Evolutionary conservation across 2,888 invertebrate species (phyloP).

Genomic region (Parascotia fuliginaria): DNA sequence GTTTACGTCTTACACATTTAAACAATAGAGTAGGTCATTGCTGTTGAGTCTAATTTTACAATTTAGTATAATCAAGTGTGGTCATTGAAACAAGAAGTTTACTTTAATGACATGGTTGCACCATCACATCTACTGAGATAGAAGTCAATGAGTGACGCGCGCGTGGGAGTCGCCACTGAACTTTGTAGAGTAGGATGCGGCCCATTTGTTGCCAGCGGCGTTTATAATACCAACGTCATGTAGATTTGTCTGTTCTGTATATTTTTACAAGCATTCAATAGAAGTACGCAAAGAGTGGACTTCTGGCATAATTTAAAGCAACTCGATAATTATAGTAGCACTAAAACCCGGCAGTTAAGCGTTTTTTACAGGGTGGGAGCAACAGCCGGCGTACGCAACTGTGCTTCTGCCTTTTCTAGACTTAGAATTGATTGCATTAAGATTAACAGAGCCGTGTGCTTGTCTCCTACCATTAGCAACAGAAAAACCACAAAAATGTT

Average conservation of each 20-base stretch:
- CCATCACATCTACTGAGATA: constrained; percentile 56
- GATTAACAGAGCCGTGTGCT: too few relatives aligned
- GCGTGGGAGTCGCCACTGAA: constrained; percentile 75
- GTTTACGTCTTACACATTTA: constrained; percentile 48
- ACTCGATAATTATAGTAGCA: too few relatives aligned
- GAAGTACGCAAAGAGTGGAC: too few relatives aligned
- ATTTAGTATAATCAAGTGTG: constrained; percentile 41
- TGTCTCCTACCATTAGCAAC: too few relatives aligned
- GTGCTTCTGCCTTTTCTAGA: too few relatives aligned
- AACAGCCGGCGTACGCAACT: too few relatives aligned
- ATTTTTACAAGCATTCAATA: too few relatives aligned
- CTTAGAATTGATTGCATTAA: too few relatives aligned
- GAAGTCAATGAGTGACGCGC: constrained; percentile 68
- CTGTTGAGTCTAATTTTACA: constrained; percentile 41
- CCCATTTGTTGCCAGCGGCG: constrained; percentile 70
- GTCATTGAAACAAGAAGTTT: constrained; percentile 56
- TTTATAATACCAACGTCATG: constrained; percentile 30
- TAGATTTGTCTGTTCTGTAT: neutral
- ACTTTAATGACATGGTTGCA: constrained; percentile 59
- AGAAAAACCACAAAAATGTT: neutral
- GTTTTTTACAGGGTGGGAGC: too few relatives aligned
- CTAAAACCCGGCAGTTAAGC: too few relatives aligned
- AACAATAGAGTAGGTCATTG: constrained; percentile 19
- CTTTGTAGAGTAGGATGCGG: constrained; percentile 77
- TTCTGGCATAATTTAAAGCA: too few relatives aligned